Evolutionary conservation across 2,797 vertebrate species (phyloP).

Genomic region (Acropternis orthonyx): DNA sequence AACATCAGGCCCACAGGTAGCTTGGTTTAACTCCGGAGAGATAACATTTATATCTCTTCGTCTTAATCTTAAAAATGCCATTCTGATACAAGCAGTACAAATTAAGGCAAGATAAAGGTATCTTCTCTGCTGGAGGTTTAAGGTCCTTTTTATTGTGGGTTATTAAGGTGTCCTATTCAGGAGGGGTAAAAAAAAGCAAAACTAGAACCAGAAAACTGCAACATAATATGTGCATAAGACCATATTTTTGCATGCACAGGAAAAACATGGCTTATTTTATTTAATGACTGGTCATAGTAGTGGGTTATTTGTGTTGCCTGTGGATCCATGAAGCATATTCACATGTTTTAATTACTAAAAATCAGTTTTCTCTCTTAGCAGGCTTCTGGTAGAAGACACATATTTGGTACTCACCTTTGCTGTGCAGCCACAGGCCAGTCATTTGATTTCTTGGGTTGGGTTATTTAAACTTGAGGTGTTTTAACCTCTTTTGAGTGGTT

Average conservation of each 20-base stretch:
- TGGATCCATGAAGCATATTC: not conserved
- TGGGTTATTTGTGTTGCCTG: not conserved
- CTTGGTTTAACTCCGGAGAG: slow-evolving; percentile 39
- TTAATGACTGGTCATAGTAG: not conserved
- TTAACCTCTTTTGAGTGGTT: not conserved
- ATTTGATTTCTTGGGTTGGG: not conserved
- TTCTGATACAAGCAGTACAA: slow-evolving; percentile 32
- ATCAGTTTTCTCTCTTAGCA: not conserved
- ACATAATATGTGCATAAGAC: not conserved
- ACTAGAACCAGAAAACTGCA: not conserved
- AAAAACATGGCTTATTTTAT: not conserved
- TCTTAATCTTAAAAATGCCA: slow-evolving; percentile 16
- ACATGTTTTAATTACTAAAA: not conserved
- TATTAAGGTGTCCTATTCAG: not conserved
- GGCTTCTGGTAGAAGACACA: not conserved
- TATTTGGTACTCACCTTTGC: not conserved
- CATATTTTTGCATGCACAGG: not conserved
- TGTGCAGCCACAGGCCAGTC: not conserved
- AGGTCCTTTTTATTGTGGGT: not conserved
- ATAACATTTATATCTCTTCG: slow-evolving; percentile 30
- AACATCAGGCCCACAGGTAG: slow-evolving; percentile 33
- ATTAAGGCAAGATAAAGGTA: slow-evolving; percentile 20
- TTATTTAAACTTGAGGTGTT: not conserved
- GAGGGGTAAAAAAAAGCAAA: not conserved
- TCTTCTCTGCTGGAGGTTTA: slow-evolving; percentile 2